Evolutionary conservation across 2,888 invertebrate species (phyloP).

Genomic region (Eristalinus aeneus): DNA sequence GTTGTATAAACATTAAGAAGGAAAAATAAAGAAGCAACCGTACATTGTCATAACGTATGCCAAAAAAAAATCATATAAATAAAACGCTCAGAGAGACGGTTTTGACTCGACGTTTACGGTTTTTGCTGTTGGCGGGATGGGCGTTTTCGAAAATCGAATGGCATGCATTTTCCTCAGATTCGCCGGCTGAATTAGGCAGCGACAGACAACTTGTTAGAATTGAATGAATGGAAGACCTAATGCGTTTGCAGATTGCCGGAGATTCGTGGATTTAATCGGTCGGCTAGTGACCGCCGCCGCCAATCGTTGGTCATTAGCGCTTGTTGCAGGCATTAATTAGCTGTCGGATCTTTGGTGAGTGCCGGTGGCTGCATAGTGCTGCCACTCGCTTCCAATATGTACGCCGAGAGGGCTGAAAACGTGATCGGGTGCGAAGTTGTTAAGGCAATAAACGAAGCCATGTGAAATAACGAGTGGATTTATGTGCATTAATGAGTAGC

Average conservation of each 20-base stretch:
- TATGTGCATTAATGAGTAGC: constrained; percentile 8
- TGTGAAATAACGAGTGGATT: background rate
- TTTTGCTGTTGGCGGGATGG: constrained; percentile 2
- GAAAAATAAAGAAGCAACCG: constrained; percentile 12
- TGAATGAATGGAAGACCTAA: background rate
- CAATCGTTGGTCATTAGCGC: background rate
- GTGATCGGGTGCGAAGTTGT: constrained; percentile 2
- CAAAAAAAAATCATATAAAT: constrained; percentile 49
- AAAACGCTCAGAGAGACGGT: constrained; percentile 32
- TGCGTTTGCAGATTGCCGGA: background rate
- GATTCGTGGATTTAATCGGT: background rate
- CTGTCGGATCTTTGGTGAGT: background rate
- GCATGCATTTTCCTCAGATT: background rate
- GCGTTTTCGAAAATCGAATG: constrained; percentile 14
- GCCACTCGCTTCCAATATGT: background rate
- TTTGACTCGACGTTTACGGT: constrained; percentile 29
- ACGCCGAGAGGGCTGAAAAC: background rate
- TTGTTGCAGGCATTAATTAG: background rate
- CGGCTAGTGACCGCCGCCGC: background rate
- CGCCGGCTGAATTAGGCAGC: background rate
- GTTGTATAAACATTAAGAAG: constrained; percentile 20
- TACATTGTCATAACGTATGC: constrained; percentile 59
- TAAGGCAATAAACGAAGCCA: background rate
- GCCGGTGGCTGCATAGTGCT: background rate
- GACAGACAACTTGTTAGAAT: background rate